Conservation (phyloP, 2,797 vertebrate genomes). For the Anguilla marmorata region DNA sequence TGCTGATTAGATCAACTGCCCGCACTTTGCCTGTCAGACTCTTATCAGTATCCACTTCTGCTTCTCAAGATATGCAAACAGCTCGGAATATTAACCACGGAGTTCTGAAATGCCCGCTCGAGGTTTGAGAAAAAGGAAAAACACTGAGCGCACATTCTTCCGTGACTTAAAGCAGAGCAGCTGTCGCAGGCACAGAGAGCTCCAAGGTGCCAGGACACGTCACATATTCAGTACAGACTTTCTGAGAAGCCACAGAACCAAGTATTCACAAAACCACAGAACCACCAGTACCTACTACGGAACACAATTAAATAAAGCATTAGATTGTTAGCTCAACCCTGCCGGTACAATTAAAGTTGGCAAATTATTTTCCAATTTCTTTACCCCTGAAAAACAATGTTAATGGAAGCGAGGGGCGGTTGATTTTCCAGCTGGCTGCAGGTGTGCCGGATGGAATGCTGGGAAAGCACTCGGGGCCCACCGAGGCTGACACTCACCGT, state of each 20-base stretch:
- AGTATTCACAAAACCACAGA: conserved; percentile 51
- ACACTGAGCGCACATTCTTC: conserved; percentile 28
- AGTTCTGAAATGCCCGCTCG: not conserved
- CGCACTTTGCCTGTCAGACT: not conserved
- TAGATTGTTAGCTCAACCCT: not conserved
- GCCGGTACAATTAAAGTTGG: conserved; percentile 32
- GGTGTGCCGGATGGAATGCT: not conserved
- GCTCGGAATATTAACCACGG: not conserved
- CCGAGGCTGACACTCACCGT: conserved; percentile 71
- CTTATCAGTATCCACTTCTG: not conserved
- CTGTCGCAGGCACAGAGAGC: conserved; percentile 31
- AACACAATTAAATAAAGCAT: conserved; percentile 53
- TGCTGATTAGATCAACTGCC: not conserved
- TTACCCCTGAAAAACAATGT: conserved; percentile 19
- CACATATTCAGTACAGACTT: conserved; percentile 38
- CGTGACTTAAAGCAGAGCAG: conserved; percentile 33
- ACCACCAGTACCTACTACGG: conserved; percentile 58
- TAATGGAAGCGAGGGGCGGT: not conserved
- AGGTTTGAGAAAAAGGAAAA: conserved; percentile 31
- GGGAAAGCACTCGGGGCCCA: conserved; percentile 12
- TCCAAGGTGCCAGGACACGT: conserved; percentile 39
- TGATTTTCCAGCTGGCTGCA: not conserved
- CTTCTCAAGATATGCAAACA: not conserved
- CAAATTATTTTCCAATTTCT: conserved; percentile 24
- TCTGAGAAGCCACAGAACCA: conserved; percentile 8